A percentile compares a stretch with the other conserved stretches of the same genome.
Conservation (phyloP, 2,113 vertebrate species). For the Oreochromis niloticus region DNA sequence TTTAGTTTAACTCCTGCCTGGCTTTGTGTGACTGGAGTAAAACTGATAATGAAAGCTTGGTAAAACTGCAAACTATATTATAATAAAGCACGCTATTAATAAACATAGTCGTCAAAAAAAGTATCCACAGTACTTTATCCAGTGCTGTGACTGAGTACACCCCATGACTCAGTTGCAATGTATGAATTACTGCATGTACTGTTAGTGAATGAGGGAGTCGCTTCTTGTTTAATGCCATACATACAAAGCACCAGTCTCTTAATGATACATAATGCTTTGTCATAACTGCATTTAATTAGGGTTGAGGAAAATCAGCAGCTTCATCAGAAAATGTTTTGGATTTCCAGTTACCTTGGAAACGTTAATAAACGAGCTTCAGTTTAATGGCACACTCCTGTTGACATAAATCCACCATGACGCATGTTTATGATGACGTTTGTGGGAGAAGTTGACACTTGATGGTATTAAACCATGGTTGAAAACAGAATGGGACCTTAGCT, state of each 20-base stretch:
- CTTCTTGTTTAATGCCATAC: neutral
- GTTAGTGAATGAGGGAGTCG: neutral
- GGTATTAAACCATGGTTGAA: neutral
- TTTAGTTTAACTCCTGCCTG: neutral
- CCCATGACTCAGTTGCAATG: neutral
- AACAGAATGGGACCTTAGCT: neutral
- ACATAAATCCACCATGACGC: neutral
- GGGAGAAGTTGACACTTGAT: neutral
- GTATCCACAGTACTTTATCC: neutral
- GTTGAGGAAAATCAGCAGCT: neutral
- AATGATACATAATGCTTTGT: neutral
- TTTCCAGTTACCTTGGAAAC: neutral
- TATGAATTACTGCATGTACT: neutral
- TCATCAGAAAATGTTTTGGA: neutral
- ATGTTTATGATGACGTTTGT: neutral
- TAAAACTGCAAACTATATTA: neutral
- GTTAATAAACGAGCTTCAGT: neutral
- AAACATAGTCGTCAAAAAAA: neutral
- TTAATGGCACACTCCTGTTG: neutral
- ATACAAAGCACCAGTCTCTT: neutral
- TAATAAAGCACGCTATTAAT: neutral
- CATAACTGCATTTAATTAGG: neutral
- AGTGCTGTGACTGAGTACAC: neutral
- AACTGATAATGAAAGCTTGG: neutral
- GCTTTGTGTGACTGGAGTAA: neutral